phyloP scores from a whole-genome alignment of 2,888 invertebrate genomes.

The Lacanobia wlatinum region DNA sequence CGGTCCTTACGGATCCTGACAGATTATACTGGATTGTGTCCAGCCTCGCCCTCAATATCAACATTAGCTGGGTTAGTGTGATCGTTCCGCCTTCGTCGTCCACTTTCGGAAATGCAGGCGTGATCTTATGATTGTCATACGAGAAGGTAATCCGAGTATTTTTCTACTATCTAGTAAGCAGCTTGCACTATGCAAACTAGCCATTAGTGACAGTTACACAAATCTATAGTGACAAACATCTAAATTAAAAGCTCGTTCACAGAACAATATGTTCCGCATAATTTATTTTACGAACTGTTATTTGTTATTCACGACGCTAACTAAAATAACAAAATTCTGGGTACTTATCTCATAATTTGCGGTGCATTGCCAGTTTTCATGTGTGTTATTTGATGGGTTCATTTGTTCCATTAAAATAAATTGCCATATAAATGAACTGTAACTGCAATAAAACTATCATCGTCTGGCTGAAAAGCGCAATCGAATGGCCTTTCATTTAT shows the following conservation, averaged over 20 bases:
- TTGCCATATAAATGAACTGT: not conserved
- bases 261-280: not conserved
- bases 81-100: too few species aligned
- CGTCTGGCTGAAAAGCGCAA: not conserved
- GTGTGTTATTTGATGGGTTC: not conserved
- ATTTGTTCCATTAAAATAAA: conserved; percentile 20
- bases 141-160: too few species aligned
- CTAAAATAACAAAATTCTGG: not conserved
- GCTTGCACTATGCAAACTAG: too few species aligned
- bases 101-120: too few species aligned
- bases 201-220: not conserved
- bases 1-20: too few species aligned
- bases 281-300: conserved; percentile 4
- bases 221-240: not conserved
- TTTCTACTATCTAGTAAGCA: too few species aligned
- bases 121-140: too few species aligned
- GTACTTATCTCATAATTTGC: not conserved
- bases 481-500: not conserved
- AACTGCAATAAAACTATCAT: conserved; percentile 1
- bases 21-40: too few species aligned
- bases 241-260: not conserved
- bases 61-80: too few species aligned
- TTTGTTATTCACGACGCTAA: not conserved
- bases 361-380: not conserved
- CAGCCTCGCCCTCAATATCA: too few species aligned